phyloP scores from a whole-genome alignment of 2,113 vertebrate species.

The human region DNA sequence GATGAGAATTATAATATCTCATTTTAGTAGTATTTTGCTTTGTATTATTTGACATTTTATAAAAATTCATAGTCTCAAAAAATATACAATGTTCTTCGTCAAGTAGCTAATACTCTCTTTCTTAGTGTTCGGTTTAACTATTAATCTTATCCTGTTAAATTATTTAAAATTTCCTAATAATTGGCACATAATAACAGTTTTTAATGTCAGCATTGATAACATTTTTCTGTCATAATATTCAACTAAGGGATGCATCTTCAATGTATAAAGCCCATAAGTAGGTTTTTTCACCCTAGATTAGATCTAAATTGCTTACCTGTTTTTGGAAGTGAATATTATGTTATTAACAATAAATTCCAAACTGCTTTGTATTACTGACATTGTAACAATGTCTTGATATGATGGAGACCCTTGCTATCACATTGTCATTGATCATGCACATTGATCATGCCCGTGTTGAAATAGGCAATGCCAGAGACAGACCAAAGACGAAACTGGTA shows the following conservation, averaged over 20 bases:
- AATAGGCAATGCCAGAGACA: not conserved
- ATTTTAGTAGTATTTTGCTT: conserved; percentile 29
- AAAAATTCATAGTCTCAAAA: not conserved
- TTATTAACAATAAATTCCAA: not conserved
- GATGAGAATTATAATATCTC: not conserved
- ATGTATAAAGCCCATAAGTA: not conserved
- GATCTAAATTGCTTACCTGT: not conserved
- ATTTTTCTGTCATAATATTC: conserved; percentile 27
- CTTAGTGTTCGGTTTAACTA: not conserved
- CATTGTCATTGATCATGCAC: not conserved
- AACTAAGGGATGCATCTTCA: not conserved
- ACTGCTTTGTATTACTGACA: not conserved
- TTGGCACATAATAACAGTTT: not conserved
- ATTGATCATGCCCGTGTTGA: not conserved
- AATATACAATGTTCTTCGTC: not conserved
- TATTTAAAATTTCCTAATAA: conserved; percentile 19
- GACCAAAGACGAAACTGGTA: not conserved
- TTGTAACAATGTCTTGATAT: not conserved
- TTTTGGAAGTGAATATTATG: not conserved
- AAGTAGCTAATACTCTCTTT: not conserved
- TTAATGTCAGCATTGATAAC: not conserved
- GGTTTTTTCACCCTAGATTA: not conserved
- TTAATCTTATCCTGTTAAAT: not conserved
- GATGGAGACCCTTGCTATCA: not conserved
- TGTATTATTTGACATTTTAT: conserved; percentile 32